A percentile compares a stretch with the other conserved stretches of the same genome.
Conservation (phyloP, 2,113 vertebrate species). For the Isichthys henryi region DNA sequence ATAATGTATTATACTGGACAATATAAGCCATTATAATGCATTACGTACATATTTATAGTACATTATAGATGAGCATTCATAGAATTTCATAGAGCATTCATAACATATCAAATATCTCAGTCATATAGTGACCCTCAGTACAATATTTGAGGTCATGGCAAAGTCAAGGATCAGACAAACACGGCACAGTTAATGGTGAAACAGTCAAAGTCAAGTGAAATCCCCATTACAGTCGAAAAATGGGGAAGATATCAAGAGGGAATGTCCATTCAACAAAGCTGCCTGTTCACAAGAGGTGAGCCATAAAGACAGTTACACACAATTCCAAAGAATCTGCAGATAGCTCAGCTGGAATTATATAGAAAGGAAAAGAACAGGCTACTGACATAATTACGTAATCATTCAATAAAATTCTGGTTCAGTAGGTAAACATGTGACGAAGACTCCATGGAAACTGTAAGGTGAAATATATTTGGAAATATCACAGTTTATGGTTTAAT, state of each 20-base stretch:
- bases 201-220: background rate
- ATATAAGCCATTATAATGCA: too few species aligned
- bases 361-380: background rate
- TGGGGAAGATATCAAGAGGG: background rate
- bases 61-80: background rate
- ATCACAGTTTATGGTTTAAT: slow-evolving; percentile 13
- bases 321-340: background rate
- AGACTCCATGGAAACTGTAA: background rate
- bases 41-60: background rate
- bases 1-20: background rate
- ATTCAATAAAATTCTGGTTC: background rate
- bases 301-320: background rate
- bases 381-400: background rate
- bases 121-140: background rate
- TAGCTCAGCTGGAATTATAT: background rate
- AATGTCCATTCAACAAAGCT: background rate
- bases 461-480: slow-evolving; percentile 22
- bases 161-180: background rate
- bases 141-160: background rate
- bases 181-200: background rate
- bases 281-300: background rate
- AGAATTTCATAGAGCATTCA: background rate
- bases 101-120: background rate
- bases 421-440: background rate
- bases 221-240: background rate